Evolutionary conservation across 1,140 invertebrate genomes (phyloP), one percentile per base, ranked within the genome.

Genomic region (Cydia fagiglandana): DNA sequence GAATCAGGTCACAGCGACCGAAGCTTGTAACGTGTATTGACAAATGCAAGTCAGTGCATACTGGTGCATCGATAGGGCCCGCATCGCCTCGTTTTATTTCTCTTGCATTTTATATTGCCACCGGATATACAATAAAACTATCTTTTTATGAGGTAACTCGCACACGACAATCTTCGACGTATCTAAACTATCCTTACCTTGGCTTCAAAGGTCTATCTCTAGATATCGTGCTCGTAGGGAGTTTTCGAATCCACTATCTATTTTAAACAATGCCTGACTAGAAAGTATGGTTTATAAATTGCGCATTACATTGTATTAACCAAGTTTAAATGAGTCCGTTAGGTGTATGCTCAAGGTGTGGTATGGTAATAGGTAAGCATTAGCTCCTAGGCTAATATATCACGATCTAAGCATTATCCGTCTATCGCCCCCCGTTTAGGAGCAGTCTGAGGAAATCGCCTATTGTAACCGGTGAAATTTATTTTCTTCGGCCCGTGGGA

Each of bases 211-310:
- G 34, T 70, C 12, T 13, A 17, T 70, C 66, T 70, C 15, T 70
- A 41, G 75, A 83, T 81, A 81, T 87, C 87, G 84, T 84, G 87
- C 85, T 90, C 88, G 89, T 88, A 87, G 89, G 84, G 86, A 84
- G 90, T 88, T 70, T 79, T 87, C 86, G 88, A 88, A 88, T 88
- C 88, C 89, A 81, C 80, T 78, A 73, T 79, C 79, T 68, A 81
- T 81, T 83, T 85, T 81, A 83, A 82, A 87, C 81, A 83, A 81
- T 84, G 77, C 76, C 75, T 74, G 79, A 81, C 76, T 82, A 80
- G 79, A 82, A 82, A 79, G 80, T 73, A 73, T 61, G 15, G 47
- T 73, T 73, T 34, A 28, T n/a, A 53, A 47, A 38, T 76, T 50
- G 24, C 64, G 66, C 66, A 70, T 70, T 73, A 64, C 15, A 75